Conservation (phyloP, 2,888 invertebrate genomes). For the Lasioglossum oenotherae region DNA sequence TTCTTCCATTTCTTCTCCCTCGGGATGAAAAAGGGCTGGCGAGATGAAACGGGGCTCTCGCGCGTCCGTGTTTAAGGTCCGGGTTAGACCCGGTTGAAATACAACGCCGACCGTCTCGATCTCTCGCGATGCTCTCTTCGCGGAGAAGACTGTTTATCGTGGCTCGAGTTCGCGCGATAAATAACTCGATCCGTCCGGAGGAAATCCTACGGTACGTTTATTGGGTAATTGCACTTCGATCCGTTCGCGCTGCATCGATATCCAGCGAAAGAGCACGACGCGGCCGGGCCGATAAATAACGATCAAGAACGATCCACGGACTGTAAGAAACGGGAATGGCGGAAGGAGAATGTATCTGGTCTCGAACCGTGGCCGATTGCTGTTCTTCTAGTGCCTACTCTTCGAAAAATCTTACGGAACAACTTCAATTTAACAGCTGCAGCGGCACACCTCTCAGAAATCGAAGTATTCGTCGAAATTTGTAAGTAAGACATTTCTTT, state of each 20-base stretch:
- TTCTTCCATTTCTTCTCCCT: conserved; percentile 10
- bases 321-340: background rate
- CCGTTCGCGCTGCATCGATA: conserved; percentile 1
- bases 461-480: background rate
- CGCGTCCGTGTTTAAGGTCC: background rate
- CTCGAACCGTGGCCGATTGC: background rate
- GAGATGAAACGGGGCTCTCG: background rate
- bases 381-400: background rate
- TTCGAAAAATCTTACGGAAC: background rate
- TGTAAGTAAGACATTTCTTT: background rate
- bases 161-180: conserved; percentile 10
- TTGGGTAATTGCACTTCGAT: conserved; percentile 12
- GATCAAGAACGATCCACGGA: background rate
- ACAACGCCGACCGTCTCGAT: background rate
- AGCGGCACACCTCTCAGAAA: background rate
- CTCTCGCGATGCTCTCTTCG: background rate
- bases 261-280: conserved; percentile 1
- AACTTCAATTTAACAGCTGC: background rate
- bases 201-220: conserved; percentile 7
- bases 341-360: background rate
- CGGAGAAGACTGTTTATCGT: conserved; percentile 4
- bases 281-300: background rate
- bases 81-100: conserved; percentile 1
- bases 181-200: conserved; percentile 4
- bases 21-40: background rate